Evolutionary conservation across 2,888 invertebrate species (phyloP).

Genomic region (Hymenopus coronatus): DNA sequence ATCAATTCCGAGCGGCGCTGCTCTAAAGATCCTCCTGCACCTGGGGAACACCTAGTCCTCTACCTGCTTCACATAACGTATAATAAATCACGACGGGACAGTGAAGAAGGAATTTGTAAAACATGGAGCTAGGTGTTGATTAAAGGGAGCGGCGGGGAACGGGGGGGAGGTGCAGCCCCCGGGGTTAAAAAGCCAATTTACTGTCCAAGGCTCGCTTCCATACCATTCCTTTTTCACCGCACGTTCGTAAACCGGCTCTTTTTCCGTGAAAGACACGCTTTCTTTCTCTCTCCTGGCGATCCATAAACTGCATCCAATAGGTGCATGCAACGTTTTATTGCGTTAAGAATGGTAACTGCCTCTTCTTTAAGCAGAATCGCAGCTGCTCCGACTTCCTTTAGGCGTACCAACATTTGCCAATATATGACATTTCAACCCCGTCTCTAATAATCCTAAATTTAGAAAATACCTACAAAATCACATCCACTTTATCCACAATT

Average conservation of each 20-base stretch:
- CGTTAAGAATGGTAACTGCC: no score
- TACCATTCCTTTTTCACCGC: not conserved
- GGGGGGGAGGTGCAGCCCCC: not conserved
- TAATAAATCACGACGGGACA: constrained; percentile 14
- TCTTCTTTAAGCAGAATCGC: no score
- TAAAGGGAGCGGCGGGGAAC: constrained; percentile 19
- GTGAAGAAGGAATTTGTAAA: constrained; percentile 20
- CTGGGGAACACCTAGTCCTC: not conserved
- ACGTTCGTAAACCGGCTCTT: not conserved
- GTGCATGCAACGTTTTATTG: no score
- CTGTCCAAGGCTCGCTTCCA: constrained; percentile 34
- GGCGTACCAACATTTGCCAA: no score
- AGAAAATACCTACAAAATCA: no score
- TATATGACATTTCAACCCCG: no score
- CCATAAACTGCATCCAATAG: not conserved
- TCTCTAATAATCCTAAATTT: no score
- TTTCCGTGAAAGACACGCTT: not conserved
- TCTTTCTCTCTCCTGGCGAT: not conserved
- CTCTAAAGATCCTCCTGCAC: constrained; percentile 4
- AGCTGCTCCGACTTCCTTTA: no score
- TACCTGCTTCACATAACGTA: not conserved
- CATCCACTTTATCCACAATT: no score
- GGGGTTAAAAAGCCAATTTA: constrained; percentile 39
- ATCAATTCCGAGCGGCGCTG: not conserved
- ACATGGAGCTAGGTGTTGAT: constrained; percentile 24